Evolutionary conservation across 1,140 invertebrate genomes (phyloP).

Genomic region (Littorina saxatilis): DNA sequence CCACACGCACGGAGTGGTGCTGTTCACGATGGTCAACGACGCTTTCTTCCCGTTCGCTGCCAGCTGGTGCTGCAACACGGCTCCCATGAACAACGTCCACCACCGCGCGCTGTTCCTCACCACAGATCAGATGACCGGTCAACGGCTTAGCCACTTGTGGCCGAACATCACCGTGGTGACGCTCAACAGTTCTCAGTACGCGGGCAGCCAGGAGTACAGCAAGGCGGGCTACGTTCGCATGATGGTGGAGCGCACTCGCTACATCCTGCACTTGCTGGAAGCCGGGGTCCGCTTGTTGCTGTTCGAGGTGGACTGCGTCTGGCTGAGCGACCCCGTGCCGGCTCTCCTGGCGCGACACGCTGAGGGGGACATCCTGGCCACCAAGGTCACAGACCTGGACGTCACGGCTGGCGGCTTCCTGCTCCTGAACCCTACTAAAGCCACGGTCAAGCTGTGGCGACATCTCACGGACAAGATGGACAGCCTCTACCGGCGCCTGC

Average conservation of each 20-base stretch:
- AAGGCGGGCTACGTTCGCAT: slow-evolving; percentile 62
- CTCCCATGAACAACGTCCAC: slow-evolving; percentile 58
- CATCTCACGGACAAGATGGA: slow-evolving; percentile 47
- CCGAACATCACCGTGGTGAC: slow-evolving; percentile 55
- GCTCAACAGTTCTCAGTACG: slow-evolving; percentile 8
- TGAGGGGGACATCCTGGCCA: slow-evolving; percentile 56
- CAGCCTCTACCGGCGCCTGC: slow-evolving; percentile 44
- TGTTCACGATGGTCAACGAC: slow-evolving; percentile 62
- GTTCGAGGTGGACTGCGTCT: slow-evolving; percentile 67
- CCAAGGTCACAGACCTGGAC: slow-evolving; percentile 46
- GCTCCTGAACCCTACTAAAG: slow-evolving; percentile 51
- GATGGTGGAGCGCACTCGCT: slow-evolving; percentile 58
- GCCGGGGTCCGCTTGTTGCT: slow-evolving; percentile 57
- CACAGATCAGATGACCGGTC: slow-evolving; percentile 49
- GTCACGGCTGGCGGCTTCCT: slow-evolving; percentile 59
- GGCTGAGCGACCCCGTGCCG: slow-evolving; percentile 58
- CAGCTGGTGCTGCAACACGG: slow-evolving; percentile 67
- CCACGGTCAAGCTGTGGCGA: slow-evolving; percentile 52
- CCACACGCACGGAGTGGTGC: slow-evolving; percentile 24
- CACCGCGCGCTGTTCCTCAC: slow-evolving; percentile 59
- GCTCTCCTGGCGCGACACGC: slow-evolving; percentile 22
- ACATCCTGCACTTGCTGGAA: slow-evolving; percentile 52
- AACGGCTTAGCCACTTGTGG: slow-evolving; percentile 53
- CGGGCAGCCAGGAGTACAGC: slow-evolving; percentile 59
- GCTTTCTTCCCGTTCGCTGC: slow-evolving; percentile 61